Percentiles rank a stretch among this genome's conserved stretches.
phyloP scores from a whole-genome alignment of 2,113 vertebrate species.

The Amazona vittata region DNA sequence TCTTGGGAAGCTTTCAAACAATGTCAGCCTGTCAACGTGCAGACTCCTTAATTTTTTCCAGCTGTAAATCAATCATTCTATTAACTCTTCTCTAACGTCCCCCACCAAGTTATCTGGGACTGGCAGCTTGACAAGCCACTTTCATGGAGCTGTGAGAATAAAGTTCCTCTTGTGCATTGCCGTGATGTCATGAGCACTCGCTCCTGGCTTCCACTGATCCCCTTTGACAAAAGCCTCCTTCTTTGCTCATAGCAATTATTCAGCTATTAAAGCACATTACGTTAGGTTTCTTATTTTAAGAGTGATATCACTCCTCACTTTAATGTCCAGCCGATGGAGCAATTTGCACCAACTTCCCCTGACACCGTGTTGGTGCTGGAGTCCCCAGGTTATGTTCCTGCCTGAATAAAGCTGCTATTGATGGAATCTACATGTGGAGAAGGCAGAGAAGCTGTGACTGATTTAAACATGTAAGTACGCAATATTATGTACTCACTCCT shows the following conservation, averaged over 20 bases:
- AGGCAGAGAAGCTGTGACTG: conserved; percentile 11
- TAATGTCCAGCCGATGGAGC: conserved; percentile 75
- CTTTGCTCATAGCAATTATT: conserved; percentile 77
- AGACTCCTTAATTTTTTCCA: conserved; percentile 79
- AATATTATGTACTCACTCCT: not conserved
- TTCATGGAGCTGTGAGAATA: conserved; percentile 71
- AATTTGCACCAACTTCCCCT: conserved; percentile 78
- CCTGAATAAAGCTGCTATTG: conserved; percentile 75
- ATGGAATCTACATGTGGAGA: conserved; percentile 30
- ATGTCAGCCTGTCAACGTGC: conserved; percentile 56
- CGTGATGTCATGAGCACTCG: conserved; percentile 85
- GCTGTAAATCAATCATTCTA: conserved; percentile 79
- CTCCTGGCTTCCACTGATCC: conserved; percentile 72
- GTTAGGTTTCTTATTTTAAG: conserved; percentile 82
- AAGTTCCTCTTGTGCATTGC: conserved; percentile 84
- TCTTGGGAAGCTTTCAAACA: not conserved
- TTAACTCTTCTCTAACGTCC: conserved; percentile 76
- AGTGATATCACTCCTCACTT: conserved; percentile 76
- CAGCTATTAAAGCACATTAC: conserved; percentile 81
- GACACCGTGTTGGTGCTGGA: conserved; percentile 67
- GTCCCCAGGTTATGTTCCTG: conserved; percentile 68
- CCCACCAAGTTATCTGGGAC: conserved; percentile 68
- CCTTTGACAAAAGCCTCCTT: conserved; percentile 78
- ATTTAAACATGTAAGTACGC: conserved; percentile 21
- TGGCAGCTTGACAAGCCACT: conserved; percentile 66